Conservation (phyloP, 2,888 invertebrate genomes). For the Cerastis rubricosa region DNA sequence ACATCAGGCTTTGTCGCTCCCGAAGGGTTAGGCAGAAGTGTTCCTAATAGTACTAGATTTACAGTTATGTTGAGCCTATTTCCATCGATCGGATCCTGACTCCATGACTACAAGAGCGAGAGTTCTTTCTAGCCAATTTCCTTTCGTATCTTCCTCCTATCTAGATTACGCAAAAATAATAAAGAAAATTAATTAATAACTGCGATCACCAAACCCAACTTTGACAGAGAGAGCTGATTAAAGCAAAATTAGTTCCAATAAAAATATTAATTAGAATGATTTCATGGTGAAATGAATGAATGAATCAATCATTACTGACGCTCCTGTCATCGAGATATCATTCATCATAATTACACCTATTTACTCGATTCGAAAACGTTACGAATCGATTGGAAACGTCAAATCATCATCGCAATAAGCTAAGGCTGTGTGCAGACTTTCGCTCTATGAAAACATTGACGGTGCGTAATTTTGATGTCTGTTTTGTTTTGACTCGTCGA, state of each 20-base stretch:
- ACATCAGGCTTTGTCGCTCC: neutral
- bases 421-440: constrained; percentile 6
- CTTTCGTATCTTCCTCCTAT: too few relatives aligned
- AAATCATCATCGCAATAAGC: constrained; percentile 18
- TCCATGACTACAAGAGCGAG: neutral
- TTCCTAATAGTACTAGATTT: neutral
- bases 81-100: neutral
- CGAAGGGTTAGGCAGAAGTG: neutral
- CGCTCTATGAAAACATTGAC: neutral
- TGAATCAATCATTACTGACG: constrained; percentile 21
- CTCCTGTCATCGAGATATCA: constrained; percentile 11
- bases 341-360: constrained; percentile 27
- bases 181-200: neutral
- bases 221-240: neutral
- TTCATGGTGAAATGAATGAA: neutral
- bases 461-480: neutral
- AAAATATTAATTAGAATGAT: neutral
- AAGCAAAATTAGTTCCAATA: neutral
- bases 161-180: neutral
- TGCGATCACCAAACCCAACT: neutral
- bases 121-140: neutral
- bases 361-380: constrained; percentile 47
- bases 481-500: neutral
- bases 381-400: constrained; percentile 36
- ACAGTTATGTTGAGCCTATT: neutral